These are phyloP conservation scores for Pleuronectes platessa DNA, from an alignment of 2,113 vertebrate species.

Conservation along the genomic window DNA sequence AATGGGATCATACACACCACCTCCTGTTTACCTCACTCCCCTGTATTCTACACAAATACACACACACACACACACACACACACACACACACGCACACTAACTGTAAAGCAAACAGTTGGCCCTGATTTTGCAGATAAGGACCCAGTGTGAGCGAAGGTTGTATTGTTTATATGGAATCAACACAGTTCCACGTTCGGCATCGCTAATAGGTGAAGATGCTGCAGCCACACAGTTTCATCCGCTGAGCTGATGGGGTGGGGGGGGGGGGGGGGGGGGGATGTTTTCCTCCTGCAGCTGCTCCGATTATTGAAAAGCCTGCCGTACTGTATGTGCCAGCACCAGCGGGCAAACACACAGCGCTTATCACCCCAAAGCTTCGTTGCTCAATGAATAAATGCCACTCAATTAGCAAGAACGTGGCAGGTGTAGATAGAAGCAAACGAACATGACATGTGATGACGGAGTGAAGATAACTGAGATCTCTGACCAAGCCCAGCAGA, in stretches of 20 bases:
- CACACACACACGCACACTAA: slow-evolving; percentile 11
- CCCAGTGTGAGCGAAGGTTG: slow-evolving; percentile 23
- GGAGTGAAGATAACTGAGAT: slow-evolving; percentile 13
- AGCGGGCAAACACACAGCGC: slow-evolving; percentile 36
- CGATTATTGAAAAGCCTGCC: slow-evolving; percentile 29
- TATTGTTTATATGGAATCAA: slow-evolving; percentile 32
- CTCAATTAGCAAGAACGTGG: slow-evolving; percentile 36
- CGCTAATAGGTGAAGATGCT: neutral
- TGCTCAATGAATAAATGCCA: slow-evolving; percentile 33
- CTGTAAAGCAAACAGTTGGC: slow-evolving; percentile 28
- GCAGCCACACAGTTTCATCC: slow-evolving; percentile 5
- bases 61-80: neutral
- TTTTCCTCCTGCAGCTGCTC: neutral
- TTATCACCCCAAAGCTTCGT: slow-evolving; percentile 49
- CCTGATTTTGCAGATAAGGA: slow-evolving; percentile 44
- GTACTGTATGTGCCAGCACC: neutral
- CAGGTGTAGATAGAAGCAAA: slow-evolving; percentile 24
- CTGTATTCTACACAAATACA: neutral
- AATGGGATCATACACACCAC: slow-evolving; percentile 67
- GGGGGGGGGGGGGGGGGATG: neutral
- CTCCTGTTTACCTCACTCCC: slow-evolving; percentile 75
- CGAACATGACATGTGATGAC: slow-evolving; percentile 23
- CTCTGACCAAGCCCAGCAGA: slow-evolving; percentile 13
- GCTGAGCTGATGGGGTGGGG: slow-evolving; percentile 8
- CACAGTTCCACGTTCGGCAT: neutral